Evolutionary conservation across 2,113 vertebrate species (phyloP).

Genomic region (Ptilorrhoa leucosticta): DNA sequence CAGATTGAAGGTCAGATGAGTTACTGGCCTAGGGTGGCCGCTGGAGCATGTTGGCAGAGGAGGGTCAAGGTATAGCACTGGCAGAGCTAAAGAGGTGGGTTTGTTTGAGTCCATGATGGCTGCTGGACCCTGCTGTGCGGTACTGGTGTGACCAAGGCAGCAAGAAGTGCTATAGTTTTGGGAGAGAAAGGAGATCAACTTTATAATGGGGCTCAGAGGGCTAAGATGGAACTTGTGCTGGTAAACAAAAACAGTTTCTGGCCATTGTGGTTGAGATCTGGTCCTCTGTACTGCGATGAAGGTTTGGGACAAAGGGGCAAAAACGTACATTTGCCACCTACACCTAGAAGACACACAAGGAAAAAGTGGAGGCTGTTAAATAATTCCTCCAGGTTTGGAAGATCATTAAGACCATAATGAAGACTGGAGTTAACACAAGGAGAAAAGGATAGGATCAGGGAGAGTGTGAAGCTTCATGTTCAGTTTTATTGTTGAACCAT

Average conservation of each 20-base stretch:
- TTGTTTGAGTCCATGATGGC: neutral
- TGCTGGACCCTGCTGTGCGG: neutral
- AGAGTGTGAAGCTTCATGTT: neutral
- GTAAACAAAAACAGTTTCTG: neutral
- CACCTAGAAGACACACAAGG: neutral
- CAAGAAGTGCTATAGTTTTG: neutral
- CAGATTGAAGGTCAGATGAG: neutral
- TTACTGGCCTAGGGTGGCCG: neutral
- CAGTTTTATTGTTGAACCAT: neutral
- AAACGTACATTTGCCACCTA: neutral
- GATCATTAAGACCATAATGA: neutral
- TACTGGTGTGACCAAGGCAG: fast-evolving
- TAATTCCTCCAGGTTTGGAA: neutral
- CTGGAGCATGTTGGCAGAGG: neutral
- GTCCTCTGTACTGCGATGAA: neutral
- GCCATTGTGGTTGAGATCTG: neutral
- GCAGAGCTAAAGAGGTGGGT: neutral
- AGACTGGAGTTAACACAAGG: neutral
- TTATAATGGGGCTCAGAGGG: neutral
- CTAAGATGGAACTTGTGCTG: neutral
- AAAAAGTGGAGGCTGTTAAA: neutral
- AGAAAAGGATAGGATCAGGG: neutral
- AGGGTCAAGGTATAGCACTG: neutral
- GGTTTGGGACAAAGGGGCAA: neutral
- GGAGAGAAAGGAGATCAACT: neutral